Conservation (phyloP, 2,888 invertebrate genomes). For the Dendrolimus pini region DNA sequence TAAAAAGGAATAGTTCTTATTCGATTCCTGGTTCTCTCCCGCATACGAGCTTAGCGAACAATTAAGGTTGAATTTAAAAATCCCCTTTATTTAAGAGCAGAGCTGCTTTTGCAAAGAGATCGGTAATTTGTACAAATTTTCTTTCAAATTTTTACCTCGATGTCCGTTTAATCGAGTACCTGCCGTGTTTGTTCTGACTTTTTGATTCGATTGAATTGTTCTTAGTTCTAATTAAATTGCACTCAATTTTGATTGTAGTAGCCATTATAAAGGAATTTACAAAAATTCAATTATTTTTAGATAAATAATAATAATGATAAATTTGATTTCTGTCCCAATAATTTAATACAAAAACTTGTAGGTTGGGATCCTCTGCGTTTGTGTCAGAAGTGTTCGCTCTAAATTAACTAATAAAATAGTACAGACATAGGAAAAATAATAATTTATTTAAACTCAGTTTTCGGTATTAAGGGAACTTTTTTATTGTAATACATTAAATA, state of each 20-base stretch:
- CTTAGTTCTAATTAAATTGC: conserved; percentile 44
- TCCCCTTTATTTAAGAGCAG: conserved; percentile 53
- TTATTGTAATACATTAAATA: too few species aligned
- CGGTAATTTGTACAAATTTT: conserved; percentile 68
- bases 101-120: conserved; percentile 35
- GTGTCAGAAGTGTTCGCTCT: too few species aligned
- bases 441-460: too few species aligned
- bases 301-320: background rate
- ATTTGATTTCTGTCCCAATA: too few species aligned
- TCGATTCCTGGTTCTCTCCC: conserved; percentile 26
- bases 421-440: too few species aligned
- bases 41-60: conserved; percentile 40
- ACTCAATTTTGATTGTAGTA: conserved; percentile 36
- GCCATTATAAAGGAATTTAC: conserved; percentile 7
- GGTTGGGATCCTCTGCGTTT: too few species aligned
- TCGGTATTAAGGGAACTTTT: too few species aligned
- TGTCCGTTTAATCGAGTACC: conserved; percentile 65
- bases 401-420: too few species aligned
- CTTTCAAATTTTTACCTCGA: conserved; percentile 53
- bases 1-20: too few species aligned
- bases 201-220: conserved; percentile 47
- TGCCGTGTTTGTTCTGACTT: conserved; percentile 58
- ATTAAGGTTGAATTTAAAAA: conserved; percentile 65
- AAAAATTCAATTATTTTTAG: conserved; percentile 1
- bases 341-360: too few species aligned